A percentile compares a stretch with the other conserved stretches of the same genome.
phyloP scores from a whole-genome alignment of 2,888 invertebrate genomes.

The Lymantria monacha region DNA sequence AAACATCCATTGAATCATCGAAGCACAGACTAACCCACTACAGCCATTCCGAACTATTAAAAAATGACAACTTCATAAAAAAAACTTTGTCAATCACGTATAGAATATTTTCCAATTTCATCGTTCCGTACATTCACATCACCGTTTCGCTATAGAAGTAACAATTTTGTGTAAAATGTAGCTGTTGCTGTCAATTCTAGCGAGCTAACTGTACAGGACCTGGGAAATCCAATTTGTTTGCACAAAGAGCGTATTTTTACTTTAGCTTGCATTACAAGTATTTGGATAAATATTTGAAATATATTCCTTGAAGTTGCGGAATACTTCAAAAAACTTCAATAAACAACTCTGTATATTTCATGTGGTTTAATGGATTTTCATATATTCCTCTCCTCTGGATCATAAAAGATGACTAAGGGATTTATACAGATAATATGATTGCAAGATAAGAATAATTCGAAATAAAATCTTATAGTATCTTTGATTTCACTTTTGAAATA shows the following conservation, averaged over 20 bases:
- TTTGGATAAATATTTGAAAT: constrained; percentile 54
- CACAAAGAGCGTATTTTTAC: constrained; percentile 49
- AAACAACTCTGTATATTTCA: too few relatives aligned
- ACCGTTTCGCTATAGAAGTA: constrained; percentile 1
- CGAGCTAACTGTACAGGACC: constrained; percentile 29
- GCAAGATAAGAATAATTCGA: too few relatives aligned
- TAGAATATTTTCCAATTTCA: background rate
- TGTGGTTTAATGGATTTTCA: too few relatives aligned
- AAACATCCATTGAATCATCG: too few relatives aligned
- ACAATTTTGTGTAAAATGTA: background rate
- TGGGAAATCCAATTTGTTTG: constrained; percentile 53
- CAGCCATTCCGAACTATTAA: too few relatives aligned
- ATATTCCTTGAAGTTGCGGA: constrained; percentile 5
- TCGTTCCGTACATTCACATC: background rate
- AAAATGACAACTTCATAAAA: too few relatives aligned
- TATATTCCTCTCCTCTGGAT: too few relatives aligned
- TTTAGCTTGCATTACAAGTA: constrained; percentile 25
- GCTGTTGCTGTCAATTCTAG: constrained; percentile 7
- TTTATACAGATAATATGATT: too few relatives aligned
- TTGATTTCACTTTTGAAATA: too few relatives aligned
- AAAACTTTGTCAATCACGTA: background rate
- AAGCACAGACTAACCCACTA: too few relatives aligned
- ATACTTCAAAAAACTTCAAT: background rate
- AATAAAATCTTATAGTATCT: too few relatives aligned
- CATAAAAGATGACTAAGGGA: too few relatives aligned